Evolutionary conservation across 2,113 vertebrate genomes (phyloP).

Genomic region (Amblyornis subalaris): DNA sequence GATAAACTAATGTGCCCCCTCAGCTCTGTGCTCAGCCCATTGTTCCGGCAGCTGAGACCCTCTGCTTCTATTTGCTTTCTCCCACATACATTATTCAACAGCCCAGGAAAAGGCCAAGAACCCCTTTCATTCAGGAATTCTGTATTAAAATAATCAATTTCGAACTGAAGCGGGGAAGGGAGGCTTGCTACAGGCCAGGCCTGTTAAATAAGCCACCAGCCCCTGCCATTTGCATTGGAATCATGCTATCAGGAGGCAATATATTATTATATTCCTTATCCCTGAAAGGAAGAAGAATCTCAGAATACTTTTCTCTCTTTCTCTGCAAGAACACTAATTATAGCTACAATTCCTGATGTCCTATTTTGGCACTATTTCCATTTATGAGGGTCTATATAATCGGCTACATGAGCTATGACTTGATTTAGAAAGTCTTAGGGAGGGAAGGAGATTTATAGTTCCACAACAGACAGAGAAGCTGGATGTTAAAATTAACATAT

Average conservation of each 20-base stretch:
- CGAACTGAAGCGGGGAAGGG: conserved; percentile 80
- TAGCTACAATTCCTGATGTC: not conserved
- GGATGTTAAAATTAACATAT: not conserved
- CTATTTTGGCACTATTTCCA: not conserved
- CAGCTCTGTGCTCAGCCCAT: conserved; percentile 92
- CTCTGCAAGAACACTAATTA: conserved; percentile 19
- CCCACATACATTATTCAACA: conserved; percentile 99
- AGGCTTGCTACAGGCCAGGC: conserved; percentile 73
- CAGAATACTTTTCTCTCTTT: not conserved
- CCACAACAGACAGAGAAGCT: not conserved
- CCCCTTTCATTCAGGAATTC: conserved; percentile 98
- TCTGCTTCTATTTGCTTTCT: conserved; percentile 99
- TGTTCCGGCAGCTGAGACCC: conserved; percentile 94
- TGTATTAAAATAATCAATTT: conserved; percentile 99
- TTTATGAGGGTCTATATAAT: not conserved
- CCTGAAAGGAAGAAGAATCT: conserved; percentile 27
- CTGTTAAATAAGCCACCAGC: conserved; percentile 79
- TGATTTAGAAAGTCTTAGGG: not conserved
- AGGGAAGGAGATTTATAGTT: not conserved
- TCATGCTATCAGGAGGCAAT: conserved; percentile 66
- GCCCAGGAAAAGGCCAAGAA: conserved; percentile 95
- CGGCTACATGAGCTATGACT: not conserved
- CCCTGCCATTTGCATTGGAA: conserved; percentile 75
- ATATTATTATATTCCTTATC: conserved; percentile 67
- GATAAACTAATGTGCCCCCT: conserved; percentile 98